Evolutionary conservation across 2,797 vertebrate genomes (phyloP), one percentile per base, ranked within the genome.

Genomic region (Gadopsis marmoratus): DNA sequence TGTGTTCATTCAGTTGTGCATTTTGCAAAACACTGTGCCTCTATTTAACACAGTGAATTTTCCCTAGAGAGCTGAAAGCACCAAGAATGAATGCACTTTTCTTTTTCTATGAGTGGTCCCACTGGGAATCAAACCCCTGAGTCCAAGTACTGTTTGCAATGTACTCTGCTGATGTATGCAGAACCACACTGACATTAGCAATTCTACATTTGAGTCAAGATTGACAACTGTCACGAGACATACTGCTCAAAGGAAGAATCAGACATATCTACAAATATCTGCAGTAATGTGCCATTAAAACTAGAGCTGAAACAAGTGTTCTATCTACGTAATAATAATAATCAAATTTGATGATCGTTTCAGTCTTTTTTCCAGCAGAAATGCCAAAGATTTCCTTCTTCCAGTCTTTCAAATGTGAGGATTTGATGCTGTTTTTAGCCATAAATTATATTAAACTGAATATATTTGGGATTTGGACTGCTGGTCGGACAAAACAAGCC

Each of bases 141-240:
- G 45, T 61, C 37, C 76, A 56, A 12, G 23, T 43, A 53, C 67
- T 51, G 67, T 86, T 78, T 79, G 70, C 45, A 47, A 3, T 84
- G 64, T 80, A 59, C 48, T 54, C 71, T 79, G 53, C 76, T 80
- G 71, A 87, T 81, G 64, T 80, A 68, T 82, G 71, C 78, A 85
- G 70, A 65, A 67, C 58, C 71, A 50, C 71, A 59, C 56, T 71
- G 79, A 70, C 79, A 69, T 74, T 54, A 82, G 48, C 78, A 76
- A 35, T 82, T 56, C 55, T 60, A 62, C 41, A 64, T 72, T 76
- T 62, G 48, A 71, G 62, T 81, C 19, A 13, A 61, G 68, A 89
- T 47, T 84, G 69, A 81, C 79, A 79, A 23, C 76, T 3, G 53
- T 67, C 66, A 61, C 37, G 19, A 77, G 53, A 63, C 51, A n/a